Conservation (phyloP, 2,888 invertebrate genomes). For the Phrixothrix hirtus region DNA sequence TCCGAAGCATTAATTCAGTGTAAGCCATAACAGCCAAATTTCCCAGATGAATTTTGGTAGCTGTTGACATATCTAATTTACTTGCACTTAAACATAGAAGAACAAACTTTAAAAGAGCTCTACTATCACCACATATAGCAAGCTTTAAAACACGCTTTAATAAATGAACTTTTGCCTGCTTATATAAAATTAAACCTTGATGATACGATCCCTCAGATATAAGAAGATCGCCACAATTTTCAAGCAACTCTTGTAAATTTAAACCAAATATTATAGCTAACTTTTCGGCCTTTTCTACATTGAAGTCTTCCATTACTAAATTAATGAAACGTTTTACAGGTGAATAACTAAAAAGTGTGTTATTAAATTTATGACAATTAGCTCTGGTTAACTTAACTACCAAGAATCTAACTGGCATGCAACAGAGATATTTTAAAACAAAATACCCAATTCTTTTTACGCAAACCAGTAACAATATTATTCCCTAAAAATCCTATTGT, state of each 20-base stretch:
- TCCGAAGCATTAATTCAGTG: constrained; percentile 60
- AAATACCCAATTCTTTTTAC: too few species aligned
- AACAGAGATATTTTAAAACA: too few species aligned
- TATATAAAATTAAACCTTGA: constrained; percentile 79
- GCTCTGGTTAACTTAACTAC: too few species aligned
- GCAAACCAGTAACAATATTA: too few species aligned
- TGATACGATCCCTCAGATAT: constrained; percentile 73
- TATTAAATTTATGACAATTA: too few species aligned
- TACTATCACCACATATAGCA: constrained; percentile 65
- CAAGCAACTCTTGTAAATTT: constrained; percentile 69
- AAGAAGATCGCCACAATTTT: constrained; percentile 80
- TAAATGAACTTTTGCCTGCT: constrained; percentile 61
- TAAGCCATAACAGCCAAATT: constrained; percentile 69
- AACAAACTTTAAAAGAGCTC: constrained; percentile 64
- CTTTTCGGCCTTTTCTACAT: constrained; percentile 62
- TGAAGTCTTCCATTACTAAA: constrained; percentile 60
- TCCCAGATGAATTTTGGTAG: constrained; percentile 66
- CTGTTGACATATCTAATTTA: constrained; percentile 62
- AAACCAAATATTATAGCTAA: constrained; percentile 64
- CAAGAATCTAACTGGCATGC: too few species aligned
- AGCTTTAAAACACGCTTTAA: constrained; percentile 65
- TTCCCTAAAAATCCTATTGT: too few species aligned
- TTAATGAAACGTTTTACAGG: constrained; percentile 61
- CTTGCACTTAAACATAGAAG: constrained; percentile 61
- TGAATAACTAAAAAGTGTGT: constrained; percentile 52